These are phyloP conservation scores for Trematomus loennbergii DNA, from an alignment of 2,113 vertebrate genomes.

Conservation along the genomic window DNA sequence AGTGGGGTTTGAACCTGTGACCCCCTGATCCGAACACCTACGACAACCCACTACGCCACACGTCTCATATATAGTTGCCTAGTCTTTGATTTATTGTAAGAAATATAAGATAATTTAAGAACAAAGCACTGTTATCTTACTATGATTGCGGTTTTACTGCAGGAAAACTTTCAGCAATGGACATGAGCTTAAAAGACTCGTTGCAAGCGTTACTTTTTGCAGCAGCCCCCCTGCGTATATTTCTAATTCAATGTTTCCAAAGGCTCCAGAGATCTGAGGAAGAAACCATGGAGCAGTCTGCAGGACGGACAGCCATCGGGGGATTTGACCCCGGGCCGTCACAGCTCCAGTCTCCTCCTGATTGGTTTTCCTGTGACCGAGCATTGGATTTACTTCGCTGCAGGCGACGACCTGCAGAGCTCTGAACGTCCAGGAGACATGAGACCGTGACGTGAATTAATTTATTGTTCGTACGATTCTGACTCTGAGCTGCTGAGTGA, in stretches of 20 bases:
- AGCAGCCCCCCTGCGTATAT: constrained; percentile 6
- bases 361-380: constrained; percentile 30
- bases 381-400: constrained; percentile 5
- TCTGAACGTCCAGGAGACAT: neutral
- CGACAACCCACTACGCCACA: too few species aligned
- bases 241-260: constrained; percentile 25
- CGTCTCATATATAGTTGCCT: neutral
- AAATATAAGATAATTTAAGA: neutral
- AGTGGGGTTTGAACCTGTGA: too few species aligned
- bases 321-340: constrained; percentile 18
- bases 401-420: constrained; percentile 17
- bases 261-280: constrained; percentile 36
- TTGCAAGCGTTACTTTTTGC: neutral
- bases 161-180: neutral
- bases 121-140: neutral
- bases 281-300: neutral
- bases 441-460: constrained; percentile 6
- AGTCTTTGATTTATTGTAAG: neutral
- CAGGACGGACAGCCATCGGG: constrained; percentile 16
- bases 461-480: neutral
- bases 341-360: constrained; percentile 34
- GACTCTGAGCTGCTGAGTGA: constrained; percentile 7
- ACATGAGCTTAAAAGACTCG: neutral
- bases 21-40: too few species aligned
- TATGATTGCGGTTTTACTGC: neutral